Conservation (phyloP, 2,888 invertebrate species). For the Eustalomyia histrio region DNA sequence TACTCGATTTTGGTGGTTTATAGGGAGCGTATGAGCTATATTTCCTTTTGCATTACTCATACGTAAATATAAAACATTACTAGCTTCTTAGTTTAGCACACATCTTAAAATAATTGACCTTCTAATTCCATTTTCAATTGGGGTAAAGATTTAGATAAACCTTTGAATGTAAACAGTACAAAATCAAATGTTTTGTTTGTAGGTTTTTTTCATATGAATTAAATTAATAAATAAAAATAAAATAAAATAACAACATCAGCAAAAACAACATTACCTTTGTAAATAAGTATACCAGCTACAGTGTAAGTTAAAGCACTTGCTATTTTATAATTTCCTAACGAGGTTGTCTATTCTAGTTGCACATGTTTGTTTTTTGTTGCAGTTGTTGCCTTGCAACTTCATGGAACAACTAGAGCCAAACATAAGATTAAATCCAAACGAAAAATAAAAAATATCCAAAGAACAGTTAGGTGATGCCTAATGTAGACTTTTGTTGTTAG, state of each 20-base stretch:
- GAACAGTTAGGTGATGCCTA: conserved; percentile 64
- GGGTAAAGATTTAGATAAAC: not conserved
- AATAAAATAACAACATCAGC: not conserved
- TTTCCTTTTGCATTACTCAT: too few relatives aligned
- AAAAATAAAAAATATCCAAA: conserved; percentile 37
- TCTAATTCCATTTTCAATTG: conserved; percentile 26
- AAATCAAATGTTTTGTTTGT: conserved; percentile 52
- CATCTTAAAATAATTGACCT: too few relatives aligned
- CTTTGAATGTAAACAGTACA: conserved; percentile 20
- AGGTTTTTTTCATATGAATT: conserved; percentile 57
- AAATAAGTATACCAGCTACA: conserved; percentile 1
- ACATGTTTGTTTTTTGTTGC: conserved; percentile 39
- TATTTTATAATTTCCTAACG: conserved; percentile 57
- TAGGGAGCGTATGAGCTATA: too few relatives aligned
- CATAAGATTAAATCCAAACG: conserved; percentile 19
- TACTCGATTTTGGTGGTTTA: too few relatives aligned
- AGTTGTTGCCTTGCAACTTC: conserved; percentile 32
- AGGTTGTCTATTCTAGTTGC: conserved; percentile 53
- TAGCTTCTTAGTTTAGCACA: too few relatives aligned
- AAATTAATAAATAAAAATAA: conserved; percentile 55
- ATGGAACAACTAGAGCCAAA: conserved; percentile 55
- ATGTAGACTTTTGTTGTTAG: conserved; percentile 56
- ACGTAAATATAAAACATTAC: too few relatives aligned
- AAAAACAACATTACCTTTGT: conserved; percentile 22
- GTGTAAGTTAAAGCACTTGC: conserved; percentile 49